Conservation (phyloP, 2,113 vertebrate genomes). For the Egretta garzetta region DNA sequence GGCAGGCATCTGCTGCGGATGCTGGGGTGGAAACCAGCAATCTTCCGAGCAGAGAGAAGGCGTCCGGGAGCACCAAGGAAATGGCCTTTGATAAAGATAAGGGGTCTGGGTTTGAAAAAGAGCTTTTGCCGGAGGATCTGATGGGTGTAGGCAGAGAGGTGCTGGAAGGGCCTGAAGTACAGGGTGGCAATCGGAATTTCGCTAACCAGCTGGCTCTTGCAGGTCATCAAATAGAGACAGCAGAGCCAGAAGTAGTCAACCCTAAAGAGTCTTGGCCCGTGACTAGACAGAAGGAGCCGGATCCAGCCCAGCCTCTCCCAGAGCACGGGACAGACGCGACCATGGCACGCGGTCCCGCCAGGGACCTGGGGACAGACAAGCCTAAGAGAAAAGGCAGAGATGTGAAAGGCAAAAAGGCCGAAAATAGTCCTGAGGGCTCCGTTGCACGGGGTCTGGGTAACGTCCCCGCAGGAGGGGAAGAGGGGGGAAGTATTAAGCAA, state of each 20-base stretch:
- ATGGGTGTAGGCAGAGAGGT: not conserved
- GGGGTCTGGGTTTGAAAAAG: not conserved
- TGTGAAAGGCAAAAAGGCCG: not conserved
- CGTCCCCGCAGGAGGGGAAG: not conserved
- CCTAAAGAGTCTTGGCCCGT: fast-evolving
- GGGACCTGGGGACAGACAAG: not conserved
- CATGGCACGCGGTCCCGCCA: not conserved
- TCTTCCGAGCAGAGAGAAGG: not conserved
- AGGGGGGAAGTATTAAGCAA: not conserved
- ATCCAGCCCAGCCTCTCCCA: not conserved
- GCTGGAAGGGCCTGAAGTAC: not conserved
- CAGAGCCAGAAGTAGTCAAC: not conserved
- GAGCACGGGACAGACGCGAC: not conserved
- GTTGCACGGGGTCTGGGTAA: not conserved
- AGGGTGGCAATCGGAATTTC: not conserved
- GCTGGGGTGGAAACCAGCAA: not conserved
- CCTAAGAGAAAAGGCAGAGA: not conserved
- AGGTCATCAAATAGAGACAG: not conserved
- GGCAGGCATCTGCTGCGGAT: not conserved
- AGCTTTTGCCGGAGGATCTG: not conserved
- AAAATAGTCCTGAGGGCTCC: not conserved
- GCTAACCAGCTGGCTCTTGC: not conserved
- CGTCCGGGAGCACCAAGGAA: not conserved
- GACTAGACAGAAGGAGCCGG: not conserved
- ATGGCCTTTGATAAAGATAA: not conserved